phyloP scores from a whole-genome alignment of 2,797 vertebrate genomes.

The Malurus splendens region DNA sequence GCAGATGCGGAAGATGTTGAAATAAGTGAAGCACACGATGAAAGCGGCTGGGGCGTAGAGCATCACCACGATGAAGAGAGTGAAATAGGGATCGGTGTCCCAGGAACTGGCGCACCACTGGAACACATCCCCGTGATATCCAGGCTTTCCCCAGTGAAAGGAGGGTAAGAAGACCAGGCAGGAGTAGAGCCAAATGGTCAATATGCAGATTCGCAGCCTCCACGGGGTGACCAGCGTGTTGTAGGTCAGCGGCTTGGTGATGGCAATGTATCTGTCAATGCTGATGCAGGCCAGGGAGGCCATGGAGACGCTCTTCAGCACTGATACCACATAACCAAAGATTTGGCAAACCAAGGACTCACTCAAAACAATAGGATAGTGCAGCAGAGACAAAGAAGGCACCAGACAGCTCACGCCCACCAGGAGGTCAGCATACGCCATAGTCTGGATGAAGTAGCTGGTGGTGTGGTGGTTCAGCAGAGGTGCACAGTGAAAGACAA shows the following conservation, averaged over 20 bases:
- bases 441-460: slow-evolving; percentile 97
- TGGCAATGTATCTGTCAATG: slow-evolving; percentile 93
- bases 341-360: slow-evolving; percentile 89
- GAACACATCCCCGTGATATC: slow-evolving; percentile 95
- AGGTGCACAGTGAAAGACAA: slow-evolving; percentile 97
- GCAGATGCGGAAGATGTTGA: slow-evolving; percentile 97
- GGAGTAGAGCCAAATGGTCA: slow-evolving; percentile 92
- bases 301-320: slow-evolving; percentile 97
- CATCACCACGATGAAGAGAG: slow-evolving; percentile 89
- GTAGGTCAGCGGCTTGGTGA: slow-evolving; percentile 91
- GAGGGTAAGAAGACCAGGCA: slow-evolving; percentile 92
- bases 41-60: slow-evolving; percentile 92
- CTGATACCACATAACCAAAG: slow-evolving; percentile 93
- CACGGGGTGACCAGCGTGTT: slow-evolving; percentile 89
- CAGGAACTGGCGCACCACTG: slow-evolving; percentile 88
- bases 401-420: slow-evolving; percentile 96
- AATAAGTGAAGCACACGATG: slow-evolving; percentile 94
- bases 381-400: slow-evolving; percentile 90
- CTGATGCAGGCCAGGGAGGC: slow-evolving; percentile 92
- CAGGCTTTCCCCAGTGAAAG: slow-evolving; percentile 96
- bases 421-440: slow-evolving; percentile 96
- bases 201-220: slow-evolving; percentile 89
- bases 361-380: slow-evolving; percentile 82
- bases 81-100: slow-evolving; percentile 88
- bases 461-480: slow-evolving; percentile 94